Conservation (phyloP, 2,797 vertebrate genomes). For the Gobionotothen gibberifrons region DNA sequence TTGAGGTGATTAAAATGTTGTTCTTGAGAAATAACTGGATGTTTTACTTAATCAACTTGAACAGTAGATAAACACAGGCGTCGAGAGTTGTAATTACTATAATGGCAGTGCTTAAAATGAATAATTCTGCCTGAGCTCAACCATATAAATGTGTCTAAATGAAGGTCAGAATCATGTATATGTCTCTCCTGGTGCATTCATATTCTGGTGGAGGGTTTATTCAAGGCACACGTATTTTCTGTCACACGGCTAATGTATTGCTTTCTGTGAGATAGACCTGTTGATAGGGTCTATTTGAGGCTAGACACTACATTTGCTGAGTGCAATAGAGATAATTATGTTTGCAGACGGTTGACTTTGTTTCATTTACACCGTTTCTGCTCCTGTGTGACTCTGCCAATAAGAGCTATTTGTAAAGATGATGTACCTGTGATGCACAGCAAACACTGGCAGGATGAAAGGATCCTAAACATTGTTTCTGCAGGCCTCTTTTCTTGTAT, state of each 20-base stretch:
- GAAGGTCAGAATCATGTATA: conserved; percentile 33
- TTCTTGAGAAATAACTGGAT: conserved; percentile 48
- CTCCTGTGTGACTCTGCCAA: conserved; percentile 22
- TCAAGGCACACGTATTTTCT: not conserved
- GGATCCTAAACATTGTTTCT: no score
- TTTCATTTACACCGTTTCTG: conserved; percentile 23
- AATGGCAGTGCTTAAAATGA: conserved; percentile 52
- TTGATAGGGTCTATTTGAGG: conserved; percentile 22
- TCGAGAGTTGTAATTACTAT: conserved; percentile 58
- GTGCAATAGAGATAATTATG: conserved; percentile 31
- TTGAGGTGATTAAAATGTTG: conserved; percentile 59
- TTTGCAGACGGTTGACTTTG: conserved; percentile 30
- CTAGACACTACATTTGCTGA: conserved; percentile 1
- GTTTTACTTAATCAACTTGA: conserved; percentile 62
- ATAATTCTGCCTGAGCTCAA: conserved; percentile 32
- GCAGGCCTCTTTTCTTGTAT: not conserved
- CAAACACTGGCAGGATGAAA: not conserved
- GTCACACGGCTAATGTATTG: not conserved
- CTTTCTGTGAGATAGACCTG: conserved; percentile 10
- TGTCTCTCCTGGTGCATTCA: conserved; percentile 1
- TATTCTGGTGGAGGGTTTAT: conserved; percentile 28
- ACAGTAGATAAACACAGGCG: conserved; percentile 54
- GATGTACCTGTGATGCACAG: conserved; percentile 12
- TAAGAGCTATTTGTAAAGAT: conserved; percentile 34
- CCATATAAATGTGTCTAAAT: conserved; percentile 42